Conservation (phyloP, 2,888 invertebrate genomes). For the Rosalia funebris region DNA sequence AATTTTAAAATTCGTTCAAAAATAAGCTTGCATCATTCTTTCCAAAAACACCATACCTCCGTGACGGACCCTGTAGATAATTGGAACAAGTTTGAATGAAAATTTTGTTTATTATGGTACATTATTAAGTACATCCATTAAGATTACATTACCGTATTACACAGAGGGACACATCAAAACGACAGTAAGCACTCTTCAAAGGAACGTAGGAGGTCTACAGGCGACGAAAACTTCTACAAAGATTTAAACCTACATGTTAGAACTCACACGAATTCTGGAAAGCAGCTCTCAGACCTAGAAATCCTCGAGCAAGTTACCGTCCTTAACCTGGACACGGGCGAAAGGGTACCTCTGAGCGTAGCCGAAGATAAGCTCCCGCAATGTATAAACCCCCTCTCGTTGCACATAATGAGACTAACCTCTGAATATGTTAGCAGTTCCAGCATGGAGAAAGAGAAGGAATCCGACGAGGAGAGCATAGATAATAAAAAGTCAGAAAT, state of each 20-base stretch:
- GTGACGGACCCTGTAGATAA: no score
- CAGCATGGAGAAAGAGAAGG: conserved; percentile 73
- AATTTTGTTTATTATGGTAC: neutral
- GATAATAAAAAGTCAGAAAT: conserved; percentile 71
- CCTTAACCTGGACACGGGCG: conserved; percentile 85
- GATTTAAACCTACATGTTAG: conserved; percentile 79
- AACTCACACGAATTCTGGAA: conserved; percentile 87
- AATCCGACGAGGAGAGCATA: conserved; percentile 81
- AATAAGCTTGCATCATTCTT: no score
- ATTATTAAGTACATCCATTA: no score
- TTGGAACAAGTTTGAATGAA: no score
- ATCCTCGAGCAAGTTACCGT: conserved; percentile 87
- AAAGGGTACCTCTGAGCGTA: conserved; percentile 91
- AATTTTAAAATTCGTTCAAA: no score
- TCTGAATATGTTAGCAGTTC: conserved; percentile 85
- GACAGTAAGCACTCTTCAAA: conserved; percentile 55
- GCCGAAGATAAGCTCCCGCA: conserved; percentile 93
- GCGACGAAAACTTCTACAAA: conserved; percentile 79
- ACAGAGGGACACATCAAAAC: conserved; percentile 54
- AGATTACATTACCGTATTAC: conserved; percentile 20
- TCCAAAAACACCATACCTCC: no score
- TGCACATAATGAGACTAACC: conserved; percentile 93
- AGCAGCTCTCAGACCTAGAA: conserved; percentile 89
- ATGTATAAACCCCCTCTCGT: conserved; percentile 91
- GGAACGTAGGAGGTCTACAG: conserved; percentile 83